Percentiles rank a stretch among this genome's conserved stretches.
Evolutionary conservation across 2,113 vertebrate genomes (phyloP).

Genomic region (Amia ocellicauda): DNA sequence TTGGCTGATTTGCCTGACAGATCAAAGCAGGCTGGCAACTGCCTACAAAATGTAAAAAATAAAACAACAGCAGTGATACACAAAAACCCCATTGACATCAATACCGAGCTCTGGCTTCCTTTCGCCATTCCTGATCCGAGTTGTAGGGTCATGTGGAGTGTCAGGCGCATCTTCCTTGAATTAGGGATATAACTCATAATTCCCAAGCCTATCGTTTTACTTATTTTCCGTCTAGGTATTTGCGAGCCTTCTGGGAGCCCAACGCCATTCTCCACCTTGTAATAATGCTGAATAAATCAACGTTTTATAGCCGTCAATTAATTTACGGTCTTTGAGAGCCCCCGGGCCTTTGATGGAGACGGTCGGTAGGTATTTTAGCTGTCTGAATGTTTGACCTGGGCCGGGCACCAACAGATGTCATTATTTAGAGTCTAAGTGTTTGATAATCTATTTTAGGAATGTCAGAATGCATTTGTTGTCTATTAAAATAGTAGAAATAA

Average conservation of each 20-base stretch:
- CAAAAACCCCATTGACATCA: too few relatives aligned
- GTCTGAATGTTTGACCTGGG: constrained; percentile 26
- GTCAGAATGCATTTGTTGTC: constrained; percentile 28
- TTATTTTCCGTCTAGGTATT: constrained; percentile 24
- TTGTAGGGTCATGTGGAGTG: constrained; percentile 6
- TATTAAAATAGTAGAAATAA: constrained; percentile 33
- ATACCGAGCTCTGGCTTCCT: neutral
- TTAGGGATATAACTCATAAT: neutral
- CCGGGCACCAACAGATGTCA: constrained; percentile 32
- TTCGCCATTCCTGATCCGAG: neutral
- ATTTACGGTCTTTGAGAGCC: constrained; percentile 17
- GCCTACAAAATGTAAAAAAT: neutral
- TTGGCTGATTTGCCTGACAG: neutral
- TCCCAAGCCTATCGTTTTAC: constrained; percentile 21
- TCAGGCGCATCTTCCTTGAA: neutral
- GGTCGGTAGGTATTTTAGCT: constrained; percentile 27
- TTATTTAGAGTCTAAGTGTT: constrained; percentile 11
- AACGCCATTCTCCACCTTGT: constrained; percentile 15
- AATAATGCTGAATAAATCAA: constrained; percentile 31
- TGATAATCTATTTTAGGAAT: constrained; percentile 23
- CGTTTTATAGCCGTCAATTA: constrained; percentile 32
- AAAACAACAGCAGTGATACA: neutral
- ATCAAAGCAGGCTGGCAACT: neutral
- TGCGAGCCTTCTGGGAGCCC: constrained; percentile 10
- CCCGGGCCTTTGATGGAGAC: constrained; percentile 20